Evolutionary conservation across 2,888 invertebrate genomes (phyloP).

Genomic region (Chloromyia formosa): DNA sequence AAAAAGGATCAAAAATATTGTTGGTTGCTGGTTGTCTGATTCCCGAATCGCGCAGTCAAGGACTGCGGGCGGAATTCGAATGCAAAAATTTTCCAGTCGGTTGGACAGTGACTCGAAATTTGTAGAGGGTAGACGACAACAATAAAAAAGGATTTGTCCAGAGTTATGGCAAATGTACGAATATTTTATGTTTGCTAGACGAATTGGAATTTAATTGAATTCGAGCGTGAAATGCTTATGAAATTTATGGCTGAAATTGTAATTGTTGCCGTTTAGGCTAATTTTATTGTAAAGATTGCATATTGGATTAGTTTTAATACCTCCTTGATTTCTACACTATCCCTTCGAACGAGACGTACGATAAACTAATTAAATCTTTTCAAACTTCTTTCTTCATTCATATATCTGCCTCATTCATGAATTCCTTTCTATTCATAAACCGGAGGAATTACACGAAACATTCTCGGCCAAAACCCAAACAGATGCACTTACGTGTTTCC

Average conservation of each 20-base stretch:
- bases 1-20: conserved; percentile 19
- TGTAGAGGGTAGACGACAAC: conserved; percentile 3
- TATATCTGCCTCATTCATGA: neutral
- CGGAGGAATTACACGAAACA: too few species aligned
- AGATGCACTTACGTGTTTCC: too few species aligned
- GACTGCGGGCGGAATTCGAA: neutral
- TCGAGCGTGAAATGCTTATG: neutral
- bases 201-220: neutral
- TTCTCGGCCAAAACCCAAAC: too few species aligned
- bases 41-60: neutral
- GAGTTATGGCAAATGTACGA: neutral
- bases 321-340: too few species aligned
- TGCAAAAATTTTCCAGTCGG: conserved; percentile 27
- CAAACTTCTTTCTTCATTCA: neutral
- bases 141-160: conserved; percentile 13
- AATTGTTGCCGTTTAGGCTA: neutral
- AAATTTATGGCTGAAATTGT: neutral
- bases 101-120: neutral
- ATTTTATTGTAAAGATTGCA: neutral
- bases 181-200: neutral
- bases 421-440: neutral
- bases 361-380: neutral
- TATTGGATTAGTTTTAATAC: neutral
- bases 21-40: neutral
- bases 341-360: neutral